Evolutionary conservation across 2,888 invertebrate species (phyloP).

Genomic region (Melanargia galathea): DNA sequence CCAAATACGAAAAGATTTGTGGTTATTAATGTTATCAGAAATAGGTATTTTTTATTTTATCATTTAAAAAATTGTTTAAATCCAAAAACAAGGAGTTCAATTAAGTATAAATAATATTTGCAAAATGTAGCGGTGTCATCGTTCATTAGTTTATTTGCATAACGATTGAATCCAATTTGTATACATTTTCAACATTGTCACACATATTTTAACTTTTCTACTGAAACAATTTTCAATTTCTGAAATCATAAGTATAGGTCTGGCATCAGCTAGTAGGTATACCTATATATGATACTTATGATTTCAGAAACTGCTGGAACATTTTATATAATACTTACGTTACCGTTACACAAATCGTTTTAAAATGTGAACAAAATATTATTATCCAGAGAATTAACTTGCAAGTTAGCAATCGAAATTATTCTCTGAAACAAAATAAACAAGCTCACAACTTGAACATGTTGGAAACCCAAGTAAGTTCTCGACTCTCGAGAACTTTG

Average conservation of each 20-base stretch:
- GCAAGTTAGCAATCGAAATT: slow-evolving; percentile 17
- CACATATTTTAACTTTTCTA: not conserved
- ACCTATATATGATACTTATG: no score
- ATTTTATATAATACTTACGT: not conserved
- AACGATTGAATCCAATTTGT: slow-evolving; percentile 38
- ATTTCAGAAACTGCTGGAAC: not conserved
- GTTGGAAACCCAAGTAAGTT: slow-evolving; percentile 15
- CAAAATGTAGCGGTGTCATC: slow-evolving; percentile 38
- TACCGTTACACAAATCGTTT: not conserved
- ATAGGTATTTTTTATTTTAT: not conserved
- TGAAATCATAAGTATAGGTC: no score
- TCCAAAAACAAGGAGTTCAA: slow-evolving; percentile 33
- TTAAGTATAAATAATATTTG: slow-evolving; percentile 34
- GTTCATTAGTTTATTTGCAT: slow-evolving; percentile 39
- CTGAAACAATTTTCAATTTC: not conserved
- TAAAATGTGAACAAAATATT: not conserved
- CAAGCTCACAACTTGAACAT: slow-evolving; percentile 9
- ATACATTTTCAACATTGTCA: slow-evolving; percentile 34
- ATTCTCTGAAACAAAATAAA: slow-evolving; percentile 20
- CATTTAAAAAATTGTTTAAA: not conserved
- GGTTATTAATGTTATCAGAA: not conserved
- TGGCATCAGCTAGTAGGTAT: no score
- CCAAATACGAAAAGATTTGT: not conserved
- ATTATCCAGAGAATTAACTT: slow-evolving; percentile 3
- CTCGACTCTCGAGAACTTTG: slow-evolving; percentile 29